Conservation (phyloP, 1,140 invertebrate genomes). For the Proctacanthus coquilletti region DNA sequence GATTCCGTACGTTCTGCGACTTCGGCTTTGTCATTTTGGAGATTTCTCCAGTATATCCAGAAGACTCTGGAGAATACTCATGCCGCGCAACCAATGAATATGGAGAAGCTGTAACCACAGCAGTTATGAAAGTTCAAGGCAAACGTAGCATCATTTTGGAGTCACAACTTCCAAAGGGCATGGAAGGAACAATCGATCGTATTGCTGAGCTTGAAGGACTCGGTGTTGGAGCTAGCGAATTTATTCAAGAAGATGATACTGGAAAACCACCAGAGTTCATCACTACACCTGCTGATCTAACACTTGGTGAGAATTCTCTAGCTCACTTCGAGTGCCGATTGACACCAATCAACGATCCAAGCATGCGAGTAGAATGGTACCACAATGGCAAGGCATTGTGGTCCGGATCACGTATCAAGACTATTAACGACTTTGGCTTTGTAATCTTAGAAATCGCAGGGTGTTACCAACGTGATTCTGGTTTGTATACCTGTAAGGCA, state of each 20-base stretch:
- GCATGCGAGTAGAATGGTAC: conserved; percentile 91
- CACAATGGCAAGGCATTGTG: conserved; percentile 84
- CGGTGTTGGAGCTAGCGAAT: conserved; percentile 41
- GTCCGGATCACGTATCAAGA: conserved; percentile 75
- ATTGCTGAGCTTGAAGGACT: conserved; percentile 86
- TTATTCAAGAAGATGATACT: conserved; percentile 54
- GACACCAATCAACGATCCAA: conserved; percentile 79
- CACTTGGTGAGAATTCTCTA: conserved; percentile 72
- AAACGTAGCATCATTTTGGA: conserved; percentile 85
- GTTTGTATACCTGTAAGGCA: conserved; percentile 81
- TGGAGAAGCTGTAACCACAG: conserved; percentile 86
- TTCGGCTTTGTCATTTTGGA: conserved; percentile 90
- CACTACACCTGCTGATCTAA: conserved; percentile 69
- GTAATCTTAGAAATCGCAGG: conserved; percentile 82
- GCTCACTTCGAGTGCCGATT: conserved; percentile 87
- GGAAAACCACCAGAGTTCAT: conserved; percentile 87
- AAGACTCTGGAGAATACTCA: conserved; percentile 86
- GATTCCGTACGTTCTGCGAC: conserved; percentile 87
- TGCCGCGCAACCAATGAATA: conserved; percentile 80
- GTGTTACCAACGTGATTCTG: conserved; percentile 75
- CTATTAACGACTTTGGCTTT: conserved; percentile 86
- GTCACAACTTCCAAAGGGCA: conserved; percentile 79
- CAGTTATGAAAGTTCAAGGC: conserved; percentile 75
- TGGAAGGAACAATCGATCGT: conserved; percentile 84
- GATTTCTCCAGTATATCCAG: conserved; percentile 87